phyloP scores from a whole-genome alignment of 2,113 vertebrate genomes.

The Trichechus manatus region DNA sequence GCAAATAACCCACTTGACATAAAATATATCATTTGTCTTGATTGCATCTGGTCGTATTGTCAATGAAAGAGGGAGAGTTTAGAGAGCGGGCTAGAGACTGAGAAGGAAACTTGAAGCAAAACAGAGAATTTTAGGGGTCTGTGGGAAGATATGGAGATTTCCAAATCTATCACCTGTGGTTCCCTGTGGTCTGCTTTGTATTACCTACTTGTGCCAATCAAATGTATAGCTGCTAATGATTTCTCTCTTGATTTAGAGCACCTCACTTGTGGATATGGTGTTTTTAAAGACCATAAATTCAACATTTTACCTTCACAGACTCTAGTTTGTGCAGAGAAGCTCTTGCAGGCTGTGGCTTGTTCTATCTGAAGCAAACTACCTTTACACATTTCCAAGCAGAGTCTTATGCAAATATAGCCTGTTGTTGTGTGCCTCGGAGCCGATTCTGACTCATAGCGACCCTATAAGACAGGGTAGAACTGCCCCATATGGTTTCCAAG shows the following conservation, averaged over 20 bases:
- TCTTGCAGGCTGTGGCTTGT: background rate
- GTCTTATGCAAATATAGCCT: background rate
- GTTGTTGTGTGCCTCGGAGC: background rate
- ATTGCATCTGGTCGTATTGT: background rate
- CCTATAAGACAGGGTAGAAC: background rate
- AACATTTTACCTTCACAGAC: conserved; percentile 7
- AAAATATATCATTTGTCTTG: background rate
- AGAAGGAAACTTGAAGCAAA: background rate
- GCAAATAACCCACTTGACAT: background rate
- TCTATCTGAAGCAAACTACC: background rate
- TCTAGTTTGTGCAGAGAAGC: background rate
- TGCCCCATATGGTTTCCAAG: background rate
- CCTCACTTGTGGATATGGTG: background rate
- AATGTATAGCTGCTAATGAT: background rate
- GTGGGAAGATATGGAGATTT: background rate
- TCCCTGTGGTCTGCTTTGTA: background rate
- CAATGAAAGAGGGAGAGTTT: background rate
- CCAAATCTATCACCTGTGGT: background rate
- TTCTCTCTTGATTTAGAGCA: background rate
- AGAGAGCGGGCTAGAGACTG: background rate
- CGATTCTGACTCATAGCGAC: background rate
- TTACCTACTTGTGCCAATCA: background rate
- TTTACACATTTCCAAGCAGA: background rate
- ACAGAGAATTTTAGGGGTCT: background rate
- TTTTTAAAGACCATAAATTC: background rate